These are phyloP conservation scores for Leucozona laternaria DNA, from an alignment of 2,888 invertebrate species.

Conservation along the genomic window DNA sequence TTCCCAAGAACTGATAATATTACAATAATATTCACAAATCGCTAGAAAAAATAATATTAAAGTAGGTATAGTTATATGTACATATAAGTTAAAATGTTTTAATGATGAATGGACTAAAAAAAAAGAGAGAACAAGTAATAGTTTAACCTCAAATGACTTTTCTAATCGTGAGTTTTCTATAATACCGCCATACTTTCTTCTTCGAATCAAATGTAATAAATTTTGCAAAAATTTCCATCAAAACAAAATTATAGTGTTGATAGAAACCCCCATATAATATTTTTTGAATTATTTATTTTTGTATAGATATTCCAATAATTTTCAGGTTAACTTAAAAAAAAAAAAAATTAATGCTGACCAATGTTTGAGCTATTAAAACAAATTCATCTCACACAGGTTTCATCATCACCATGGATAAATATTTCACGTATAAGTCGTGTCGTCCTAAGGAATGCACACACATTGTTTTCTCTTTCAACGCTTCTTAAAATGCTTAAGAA, in stretches of 20 bases:
- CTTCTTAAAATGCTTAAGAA: neutral
- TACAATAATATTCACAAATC: neutral
- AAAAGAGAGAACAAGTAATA: neutral
- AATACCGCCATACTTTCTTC: neutral
- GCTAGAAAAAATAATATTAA: neutral
- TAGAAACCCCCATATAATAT: neutral
- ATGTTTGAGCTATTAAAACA: slow-evolving; percentile 53
- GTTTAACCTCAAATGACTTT: slow-evolving; percentile 28
- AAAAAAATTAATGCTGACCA: slow-evolving; percentile 61
- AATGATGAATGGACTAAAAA: neutral
- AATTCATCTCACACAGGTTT: slow-evolving; percentile 11
- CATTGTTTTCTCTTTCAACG: slow-evolving; percentile 62
- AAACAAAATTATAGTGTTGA: neutral
- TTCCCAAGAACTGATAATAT: slow-evolving; percentile 4
- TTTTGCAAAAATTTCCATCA: slow-evolving; percentile 11
- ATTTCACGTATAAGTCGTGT: neutral
- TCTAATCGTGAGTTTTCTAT: slow-evolving; percentile 6
- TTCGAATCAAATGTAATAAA: slow-evolving; percentile 1
- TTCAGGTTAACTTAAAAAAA: neutral
- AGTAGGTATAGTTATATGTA: neutral
- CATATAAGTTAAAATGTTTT: neutral
- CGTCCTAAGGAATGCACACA: slow-evolving; percentile 43
- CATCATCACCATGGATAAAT: slow-evolving; percentile 24
- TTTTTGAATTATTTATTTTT: neutral
- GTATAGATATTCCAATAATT: neutral